Evolutionary conservation across 2,797 vertebrate species (phyloP).

Genomic region (Oreochromis mossambicus): DNA sequence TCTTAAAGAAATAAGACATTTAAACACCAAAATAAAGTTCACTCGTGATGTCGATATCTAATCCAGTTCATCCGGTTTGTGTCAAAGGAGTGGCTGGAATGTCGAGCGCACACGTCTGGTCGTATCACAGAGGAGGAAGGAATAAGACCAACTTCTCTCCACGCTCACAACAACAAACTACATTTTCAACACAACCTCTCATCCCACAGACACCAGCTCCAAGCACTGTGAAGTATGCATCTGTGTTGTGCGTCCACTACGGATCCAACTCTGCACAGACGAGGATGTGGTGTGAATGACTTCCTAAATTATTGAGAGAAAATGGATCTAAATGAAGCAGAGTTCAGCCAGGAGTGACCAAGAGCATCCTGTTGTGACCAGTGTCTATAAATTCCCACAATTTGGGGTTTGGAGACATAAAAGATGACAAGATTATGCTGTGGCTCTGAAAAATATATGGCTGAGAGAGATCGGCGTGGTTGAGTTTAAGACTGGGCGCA

Average conservation of each 20-base stretch:
- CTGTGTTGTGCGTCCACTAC: background rate
- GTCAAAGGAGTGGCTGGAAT: constrained; percentile 43
- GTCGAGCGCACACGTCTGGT: background rate
- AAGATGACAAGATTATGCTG: constrained; percentile 1
- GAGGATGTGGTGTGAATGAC: constrained; percentile 20
- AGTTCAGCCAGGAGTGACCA: constrained; percentile 44
- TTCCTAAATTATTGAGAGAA: constrained; percentile 26
- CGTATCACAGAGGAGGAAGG: background rate
- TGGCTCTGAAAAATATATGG: constrained; percentile 14
- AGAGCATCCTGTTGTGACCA: constrained; percentile 20
- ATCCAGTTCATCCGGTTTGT: constrained; percentile 47
- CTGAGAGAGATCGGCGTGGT: background rate
- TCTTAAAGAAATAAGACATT: constrained; percentile 46
- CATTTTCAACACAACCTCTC: background rate
- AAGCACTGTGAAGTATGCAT: background rate
- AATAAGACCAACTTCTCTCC: background rate
- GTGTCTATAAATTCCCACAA: constrained; percentile 30
- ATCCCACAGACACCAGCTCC: background rate
- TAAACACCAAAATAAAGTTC: constrained; percentile 52
- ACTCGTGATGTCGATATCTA: constrained; percentile 25
- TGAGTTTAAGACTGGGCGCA: background rate
- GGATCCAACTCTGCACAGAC: background rate
- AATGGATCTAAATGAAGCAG: constrained; percentile 44
- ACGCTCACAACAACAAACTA: background rate
- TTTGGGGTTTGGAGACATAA: background rate